Evolutionary conservation across 2,113 vertebrate genomes (phyloP).

Genomic region (Antennarius striatus): DNA sequence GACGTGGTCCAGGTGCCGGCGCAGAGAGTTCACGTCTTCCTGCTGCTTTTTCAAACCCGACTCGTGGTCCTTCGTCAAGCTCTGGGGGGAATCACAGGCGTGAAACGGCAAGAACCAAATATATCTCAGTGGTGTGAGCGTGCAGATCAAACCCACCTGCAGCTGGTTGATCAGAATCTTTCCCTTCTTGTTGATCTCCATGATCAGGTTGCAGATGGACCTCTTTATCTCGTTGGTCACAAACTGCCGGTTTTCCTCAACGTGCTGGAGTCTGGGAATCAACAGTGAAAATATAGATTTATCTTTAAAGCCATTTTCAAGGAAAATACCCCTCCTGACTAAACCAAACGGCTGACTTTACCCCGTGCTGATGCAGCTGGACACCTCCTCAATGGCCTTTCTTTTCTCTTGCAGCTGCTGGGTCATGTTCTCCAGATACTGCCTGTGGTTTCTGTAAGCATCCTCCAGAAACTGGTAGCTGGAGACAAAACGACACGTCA

Average conservation of each 20-base stretch:
- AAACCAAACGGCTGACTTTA: conserved; percentile 51
- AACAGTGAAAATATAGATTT: not conserved
- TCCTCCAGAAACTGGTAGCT: conserved; percentile 99
- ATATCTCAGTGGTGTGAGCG: not conserved
- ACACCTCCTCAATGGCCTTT: conserved; percentile 91
- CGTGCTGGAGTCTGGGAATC: conserved; percentile 88
- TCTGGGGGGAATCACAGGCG: conserved; percentile 68
- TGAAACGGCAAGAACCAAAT: not conserved
- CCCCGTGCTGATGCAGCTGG: conserved; percentile 91
- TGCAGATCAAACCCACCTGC: conserved; percentile 80
- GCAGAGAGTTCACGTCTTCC: conserved; percentile 89
- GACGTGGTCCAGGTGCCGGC: conserved; percentile 93
- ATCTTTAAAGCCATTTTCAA: not conserved
- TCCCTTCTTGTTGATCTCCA: conserved; percentile 98
- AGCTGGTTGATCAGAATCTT: conserved; percentile 95
- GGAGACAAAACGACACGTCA: conserved; percentile 31
- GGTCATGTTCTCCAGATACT: conserved; percentile 93
- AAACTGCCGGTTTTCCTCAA: conserved; percentile 94
- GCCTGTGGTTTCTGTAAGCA: conserved; percentile 96
- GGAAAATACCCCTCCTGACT: not conserved
- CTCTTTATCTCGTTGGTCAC: conserved; percentile 98
- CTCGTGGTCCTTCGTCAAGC: conserved; percentile 92
- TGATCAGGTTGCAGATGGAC: conserved; percentile 94
- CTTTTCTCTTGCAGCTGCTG: conserved; percentile 95
- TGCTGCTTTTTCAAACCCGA: conserved; percentile 92